phyloP scores from a whole-genome alignment of 1,140 invertebrate species.

The Ditylenchus dipsaci region DNA sequence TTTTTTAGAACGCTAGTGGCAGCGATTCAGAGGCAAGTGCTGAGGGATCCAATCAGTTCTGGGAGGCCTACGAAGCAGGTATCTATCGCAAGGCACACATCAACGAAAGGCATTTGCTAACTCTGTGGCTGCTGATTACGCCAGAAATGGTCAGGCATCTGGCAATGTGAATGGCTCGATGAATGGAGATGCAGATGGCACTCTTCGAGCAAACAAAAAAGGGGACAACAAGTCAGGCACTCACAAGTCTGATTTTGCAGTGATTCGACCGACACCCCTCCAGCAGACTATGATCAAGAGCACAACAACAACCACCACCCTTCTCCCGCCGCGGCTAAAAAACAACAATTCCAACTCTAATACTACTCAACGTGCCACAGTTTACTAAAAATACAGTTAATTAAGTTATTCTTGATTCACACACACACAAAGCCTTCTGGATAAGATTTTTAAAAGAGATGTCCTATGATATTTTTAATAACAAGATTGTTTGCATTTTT shows the following conservation, averaged over 20 bases:
- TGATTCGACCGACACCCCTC: slow-evolving; percentile 47
- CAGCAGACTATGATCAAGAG: slow-evolving; percentile 48
- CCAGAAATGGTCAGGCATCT: slow-evolving; percentile 18
- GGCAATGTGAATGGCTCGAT: not conserved
- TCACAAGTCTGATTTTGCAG: not conserved
- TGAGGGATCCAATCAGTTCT: slow-evolving; percentile 40
- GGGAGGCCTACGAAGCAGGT: slow-evolving; percentile 53
- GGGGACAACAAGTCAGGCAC: not conserved
- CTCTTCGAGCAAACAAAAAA: slow-evolving; percentile 8
- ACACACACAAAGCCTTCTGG: not conserved
- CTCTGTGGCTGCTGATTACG: slow-evolving; percentile 15
- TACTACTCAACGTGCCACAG: slow-evolving; percentile 1
- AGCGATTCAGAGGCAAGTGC: slow-evolving; percentile 38
- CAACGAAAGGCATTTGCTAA: slow-evolving; percentile 48
- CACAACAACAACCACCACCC: not conserved
- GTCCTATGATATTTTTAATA: not conserved
- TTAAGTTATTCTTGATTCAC: not conserved
- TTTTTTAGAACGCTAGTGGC: slow-evolving; percentile 34
- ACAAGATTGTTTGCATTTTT: too few relatives aligned
- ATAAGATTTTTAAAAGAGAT: not conserved
- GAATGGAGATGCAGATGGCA: not conserved
- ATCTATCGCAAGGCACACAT: slow-evolving; percentile 52
- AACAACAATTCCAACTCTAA: not conserved
- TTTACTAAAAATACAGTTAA: not conserved
- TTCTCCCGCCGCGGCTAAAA: too few relatives aligned